Conservation (phyloP, 2,888 invertebrate genomes). For the Epistrophella euchroma region DNA sequence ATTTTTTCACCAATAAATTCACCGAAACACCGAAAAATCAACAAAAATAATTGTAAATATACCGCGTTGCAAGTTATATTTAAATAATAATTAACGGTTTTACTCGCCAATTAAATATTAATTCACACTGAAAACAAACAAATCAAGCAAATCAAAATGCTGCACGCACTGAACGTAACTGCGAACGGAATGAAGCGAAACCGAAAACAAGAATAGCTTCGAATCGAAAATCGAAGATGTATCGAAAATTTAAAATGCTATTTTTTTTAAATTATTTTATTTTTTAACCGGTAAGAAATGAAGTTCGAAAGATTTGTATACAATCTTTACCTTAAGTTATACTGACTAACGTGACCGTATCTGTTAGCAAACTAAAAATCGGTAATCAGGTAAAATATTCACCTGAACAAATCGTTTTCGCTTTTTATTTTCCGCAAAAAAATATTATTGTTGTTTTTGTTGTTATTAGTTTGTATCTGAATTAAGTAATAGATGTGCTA, state of each 20-base stretch:
- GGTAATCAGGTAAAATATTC: constrained; percentile 70
- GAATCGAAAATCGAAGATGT: constrained; percentile 17
- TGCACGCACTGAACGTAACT: constrained; percentile 51
- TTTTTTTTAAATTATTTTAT: not conserved
- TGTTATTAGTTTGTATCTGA: constrained; percentile 45
- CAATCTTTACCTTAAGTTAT: constrained; percentile 1
- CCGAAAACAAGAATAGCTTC: constrained; percentile 1
- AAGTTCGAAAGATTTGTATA: constrained; percentile 31
- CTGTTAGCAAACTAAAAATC: constrained; percentile 68
- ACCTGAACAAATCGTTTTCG: constrained; percentile 57
- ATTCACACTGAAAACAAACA: constrained; percentile 35
- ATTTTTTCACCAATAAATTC: constrained; percentile 13
- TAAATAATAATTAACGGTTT: constrained; percentile 10
- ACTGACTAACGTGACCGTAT: constrained; percentile 63
- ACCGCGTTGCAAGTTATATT: not conserved
- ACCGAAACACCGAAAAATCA: constrained; percentile 2
- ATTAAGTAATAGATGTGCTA: constrained; percentile 71
- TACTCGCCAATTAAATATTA: constrained; percentile 39
- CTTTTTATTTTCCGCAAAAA: constrained; percentile 37
- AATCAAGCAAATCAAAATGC: constrained; percentile 7
- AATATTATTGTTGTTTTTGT: constrained; percentile 33
- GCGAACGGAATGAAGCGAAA: constrained; percentile 57
- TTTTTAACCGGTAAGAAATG: constrained; percentile 22
- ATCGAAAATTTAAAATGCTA: not conserved
- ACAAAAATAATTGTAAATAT: not conserved